Evolutionary conservation across 2,888 invertebrate genomes (phyloP).

Genomic region (Leucoptera coffeella): DNA sequence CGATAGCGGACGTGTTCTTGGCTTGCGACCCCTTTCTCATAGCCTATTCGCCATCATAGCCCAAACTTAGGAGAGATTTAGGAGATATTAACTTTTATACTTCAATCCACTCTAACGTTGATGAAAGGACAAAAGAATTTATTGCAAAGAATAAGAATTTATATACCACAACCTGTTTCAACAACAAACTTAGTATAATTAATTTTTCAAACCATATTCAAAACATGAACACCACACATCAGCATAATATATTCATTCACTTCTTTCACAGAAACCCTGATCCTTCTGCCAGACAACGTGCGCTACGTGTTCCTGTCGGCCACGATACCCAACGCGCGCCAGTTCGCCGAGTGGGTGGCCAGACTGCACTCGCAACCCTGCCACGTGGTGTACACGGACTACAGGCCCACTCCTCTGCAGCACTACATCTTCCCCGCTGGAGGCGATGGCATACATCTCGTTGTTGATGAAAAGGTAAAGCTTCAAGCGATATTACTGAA

Average conservation of each 20-base stretch:
- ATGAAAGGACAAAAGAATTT: too few relatives aligned
- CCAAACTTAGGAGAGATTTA: too few relatives aligned
- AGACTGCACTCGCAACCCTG: slow-evolving; percentile 94
- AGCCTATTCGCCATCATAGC: too few relatives aligned
- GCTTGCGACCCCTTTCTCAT: too few relatives aligned
- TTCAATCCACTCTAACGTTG: too few relatives aligned
- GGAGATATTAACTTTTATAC: too few relatives aligned
- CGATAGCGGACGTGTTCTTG: too few relatives aligned
- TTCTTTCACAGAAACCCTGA: slow-evolving; percentile 77
- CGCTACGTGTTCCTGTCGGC: slow-evolving; percentile 98
- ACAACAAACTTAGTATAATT: background rate
- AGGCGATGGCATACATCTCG: slow-evolving; percentile 92
- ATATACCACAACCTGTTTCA: background rate
- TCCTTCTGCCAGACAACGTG: slow-evolving; percentile 93
- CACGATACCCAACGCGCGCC: slow-evolving; percentile 97
- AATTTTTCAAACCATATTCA: background rate
- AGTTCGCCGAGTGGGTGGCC: slow-evolving; percentile 92
- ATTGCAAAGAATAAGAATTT: background rate
- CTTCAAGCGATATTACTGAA: too few relatives aligned
- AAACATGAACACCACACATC: background rate
- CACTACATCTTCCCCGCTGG: slow-evolving; percentile 98
- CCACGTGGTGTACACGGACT: slow-evolving; percentile 99
- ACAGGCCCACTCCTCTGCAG: slow-evolving; percentile 93
- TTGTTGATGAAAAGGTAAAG: slow-evolving; percentile 78
- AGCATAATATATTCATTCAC: background rate